phyloP scores from a whole-genome alignment of 2,113 vertebrate genomes.

The Epinephelus lanceolatus region DNA sequence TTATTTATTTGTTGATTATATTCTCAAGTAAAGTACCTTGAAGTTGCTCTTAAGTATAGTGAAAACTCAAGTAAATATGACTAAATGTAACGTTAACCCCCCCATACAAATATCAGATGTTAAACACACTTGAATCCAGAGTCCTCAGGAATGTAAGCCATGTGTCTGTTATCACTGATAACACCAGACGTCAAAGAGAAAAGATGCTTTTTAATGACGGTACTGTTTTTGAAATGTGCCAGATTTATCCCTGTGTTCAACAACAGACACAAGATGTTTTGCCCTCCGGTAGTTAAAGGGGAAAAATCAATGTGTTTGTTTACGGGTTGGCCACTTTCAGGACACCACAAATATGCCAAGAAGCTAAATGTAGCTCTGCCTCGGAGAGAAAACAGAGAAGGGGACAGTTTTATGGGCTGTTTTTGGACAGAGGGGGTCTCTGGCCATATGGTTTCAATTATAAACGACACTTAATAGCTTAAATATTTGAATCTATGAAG shows the following conservation, averaged over 20 bases:
- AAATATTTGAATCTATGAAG: conserved; percentile 25
- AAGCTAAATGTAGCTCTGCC: conserved; percentile 21
- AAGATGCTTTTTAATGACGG: background rate
- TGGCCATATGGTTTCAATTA: conserved; percentile 72
- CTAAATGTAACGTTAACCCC: background rate
- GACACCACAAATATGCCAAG: conserved; percentile 57
- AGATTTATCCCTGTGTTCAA: background rate
- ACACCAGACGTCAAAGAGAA: background rate
- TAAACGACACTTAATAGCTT: conserved; percentile 51
- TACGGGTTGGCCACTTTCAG: conserved; percentile 12
- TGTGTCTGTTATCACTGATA: background rate
- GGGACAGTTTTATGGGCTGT: conserved; percentile 74
- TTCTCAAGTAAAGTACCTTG: background rate
- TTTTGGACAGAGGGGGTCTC: conserved; percentile 48
- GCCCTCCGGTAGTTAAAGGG: background rate
- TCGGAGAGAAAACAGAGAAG: conserved; percentile 40
- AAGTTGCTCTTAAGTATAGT: too few species aligned
- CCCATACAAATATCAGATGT: background rate
- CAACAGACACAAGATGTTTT: conserved; percentile 3
- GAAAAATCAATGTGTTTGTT: conserved; percentile 42
- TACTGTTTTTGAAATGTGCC: background rate
- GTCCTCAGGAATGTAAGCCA: conserved; percentile 18
- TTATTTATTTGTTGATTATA: too few species aligned
- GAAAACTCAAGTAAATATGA: background rate
- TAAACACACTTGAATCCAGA: background rate